Evolutionary conservation across 2,797 vertebrate genomes (phyloP).

Genomic region (Helostoma temminkii): DNA sequence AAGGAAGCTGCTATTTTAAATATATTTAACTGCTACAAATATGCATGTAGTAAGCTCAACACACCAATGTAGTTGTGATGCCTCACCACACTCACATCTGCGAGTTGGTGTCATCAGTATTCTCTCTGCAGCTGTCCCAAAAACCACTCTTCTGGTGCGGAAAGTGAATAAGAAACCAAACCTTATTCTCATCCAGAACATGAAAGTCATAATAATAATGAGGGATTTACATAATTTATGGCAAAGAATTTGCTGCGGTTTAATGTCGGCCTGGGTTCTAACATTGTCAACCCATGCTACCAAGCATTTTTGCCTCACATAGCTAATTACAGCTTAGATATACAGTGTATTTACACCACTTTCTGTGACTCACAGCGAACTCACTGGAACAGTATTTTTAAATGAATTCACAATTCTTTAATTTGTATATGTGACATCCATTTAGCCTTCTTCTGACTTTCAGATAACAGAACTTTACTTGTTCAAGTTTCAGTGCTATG

Average conservation of each 20-base stretch:
- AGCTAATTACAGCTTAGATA: neutral
- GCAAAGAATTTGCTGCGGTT: constrained; percentile 32
- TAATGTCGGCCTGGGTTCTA: constrained; percentile 13
- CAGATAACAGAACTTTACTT: no score
- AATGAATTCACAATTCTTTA: neutral
- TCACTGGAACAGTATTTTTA: neutral
- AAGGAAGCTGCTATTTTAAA: neutral
- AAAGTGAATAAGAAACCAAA: constrained; percentile 10
- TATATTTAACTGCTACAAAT: neutral
- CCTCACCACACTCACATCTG: constrained; percentile 10
- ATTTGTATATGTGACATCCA: neutral
- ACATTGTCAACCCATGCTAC: neutral
- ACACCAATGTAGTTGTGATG: neutral
- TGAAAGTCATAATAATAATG: constrained; percentile 52
- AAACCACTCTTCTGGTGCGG: constrained; percentile 8
- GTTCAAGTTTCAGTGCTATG: no score
- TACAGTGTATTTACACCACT: neutral
- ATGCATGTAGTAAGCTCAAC: neutral
- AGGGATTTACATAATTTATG: constrained; percentile 64
- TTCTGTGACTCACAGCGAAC: neutral
- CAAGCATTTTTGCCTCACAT: constrained; percentile 3
- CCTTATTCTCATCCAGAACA: constrained; percentile 35
- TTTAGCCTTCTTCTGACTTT: no score
- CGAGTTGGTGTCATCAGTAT: constrained; percentile 21
- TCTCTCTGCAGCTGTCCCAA: constrained; percentile 30